Evolutionary conservation across 2,113 vertebrate genomes (phyloP).

Genomic region (Danio rerio): GRCz12tu NC_133181.1:5330501-5331000

Average conservation of each 20-base stretch:
- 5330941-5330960: conserved; percentile 36
- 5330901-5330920: conserved; percentile 30
- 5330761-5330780: conserved; percentile 45
- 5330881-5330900: conserved; percentile 7
- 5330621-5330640: conserved; percentile 37
- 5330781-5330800: conserved; percentile 56
- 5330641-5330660: conserved; percentile 12
- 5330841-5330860: conserved; percentile 58
- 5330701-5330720: conserved; percentile 48
- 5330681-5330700: conserved; percentile 27
- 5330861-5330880: conserved; percentile 26
- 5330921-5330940: conserved; percentile 1
- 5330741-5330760: conserved; percentile 52
- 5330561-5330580: conserved; percentile 22
- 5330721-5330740: conserved; percentile 53
- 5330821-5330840: conserved; percentile 38
- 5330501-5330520: not conserved
- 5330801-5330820: conserved; percentile 40
- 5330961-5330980: conserved; percentile 11
- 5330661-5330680: conserved; percentile 44
- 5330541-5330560: conserved; percentile 30
- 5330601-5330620: conserved; percentile 51
- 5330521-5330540: not conserved
- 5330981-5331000: not conserved
- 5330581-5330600: conserved; percentile 37